Evolutionary conservation across 2,113 vertebrate species (phyloP), one percentile per base, ranked within the genome.

Genomic region (Anarrhichthys ocellatus): DNA sequence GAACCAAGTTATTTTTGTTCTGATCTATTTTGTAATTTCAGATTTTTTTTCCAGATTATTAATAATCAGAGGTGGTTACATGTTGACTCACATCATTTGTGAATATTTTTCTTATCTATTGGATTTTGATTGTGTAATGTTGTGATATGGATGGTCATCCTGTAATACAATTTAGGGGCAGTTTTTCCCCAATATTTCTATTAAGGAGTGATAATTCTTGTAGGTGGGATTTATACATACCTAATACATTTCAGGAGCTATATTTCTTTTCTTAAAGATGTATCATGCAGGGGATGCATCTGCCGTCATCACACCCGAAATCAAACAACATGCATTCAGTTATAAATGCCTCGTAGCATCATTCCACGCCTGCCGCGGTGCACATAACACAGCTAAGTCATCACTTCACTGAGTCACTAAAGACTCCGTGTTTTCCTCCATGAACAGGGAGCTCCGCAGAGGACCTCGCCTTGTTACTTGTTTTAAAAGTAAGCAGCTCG

Each of bases 401-500:
- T 86, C 70, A 64, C 76, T 72, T 77, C 72, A 85, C 74, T 50
- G 64, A 75, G 76, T 84, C 85, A 76, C 86, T 74, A 67, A 32
- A 86, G 71, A 56, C 40, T 72, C 54, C 29, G 14, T n/a, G 70
- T 54, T 73, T 40, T 87, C 36, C 66, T 76, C 27, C 36, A 29
- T 34, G 34, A 52, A 80, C 48, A 50, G 22, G 20, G 46, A 67
- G 77, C 75, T 76, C 79, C 72, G 40, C 44, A 67, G 54, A 84
- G 14, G 9, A 76, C 36, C 67, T 69, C 13, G 4, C 24, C 77
- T 81, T 78, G 56, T 79, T 64, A 84, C 81, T 76, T 81, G 64
- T 90, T 83, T 68, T 76, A 80, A 82, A 56, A 87, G 85, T 76
- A 80, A 76, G 88, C 82, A 85, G 85, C 78, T 76, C 27, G 44